Conservation (phyloP, 2,797 vertebrate species). For the Smutsia gigantea region DNA sequence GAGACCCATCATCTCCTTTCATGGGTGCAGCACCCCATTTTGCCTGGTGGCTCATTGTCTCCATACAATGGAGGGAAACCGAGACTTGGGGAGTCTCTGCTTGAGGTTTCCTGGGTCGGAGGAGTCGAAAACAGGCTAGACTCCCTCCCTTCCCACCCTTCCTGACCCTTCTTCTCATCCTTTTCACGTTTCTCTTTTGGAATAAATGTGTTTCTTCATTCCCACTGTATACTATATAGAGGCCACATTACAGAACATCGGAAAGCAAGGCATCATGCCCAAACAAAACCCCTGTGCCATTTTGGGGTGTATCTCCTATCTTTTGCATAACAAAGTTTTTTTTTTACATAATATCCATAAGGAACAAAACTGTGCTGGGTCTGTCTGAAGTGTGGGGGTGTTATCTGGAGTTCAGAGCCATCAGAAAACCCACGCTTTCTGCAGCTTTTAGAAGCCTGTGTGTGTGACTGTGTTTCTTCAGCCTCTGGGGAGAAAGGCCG, state of each 20-base stretch:
- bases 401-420: neutral
- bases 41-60: neutral
- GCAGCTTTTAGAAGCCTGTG: neutral
- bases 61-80: accelerated
- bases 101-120: neutral
- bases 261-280: neutral
- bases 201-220: neutral
- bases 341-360: neutral
- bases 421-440: neutral
- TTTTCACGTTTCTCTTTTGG: neutral
- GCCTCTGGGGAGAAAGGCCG: neutral
- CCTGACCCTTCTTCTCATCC: neutral
- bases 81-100: neutral
- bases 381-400: neutral
- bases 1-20: accelerated
- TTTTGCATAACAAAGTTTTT: neutral
- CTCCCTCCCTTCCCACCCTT: neutral
- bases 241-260: neutral
- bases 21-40: neutral
- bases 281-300: neutral
- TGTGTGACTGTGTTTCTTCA: neutral
- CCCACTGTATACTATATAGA: accelerated
- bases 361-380: neutral
- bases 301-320: neutral
- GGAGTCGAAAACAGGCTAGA: neutral